A percentile compares a stretch with the other conserved stretches of the same genome.
phyloP scores from a whole-genome alignment of 1,140 invertebrate genomes.

The Drosophila quadrilineata region DNA sequence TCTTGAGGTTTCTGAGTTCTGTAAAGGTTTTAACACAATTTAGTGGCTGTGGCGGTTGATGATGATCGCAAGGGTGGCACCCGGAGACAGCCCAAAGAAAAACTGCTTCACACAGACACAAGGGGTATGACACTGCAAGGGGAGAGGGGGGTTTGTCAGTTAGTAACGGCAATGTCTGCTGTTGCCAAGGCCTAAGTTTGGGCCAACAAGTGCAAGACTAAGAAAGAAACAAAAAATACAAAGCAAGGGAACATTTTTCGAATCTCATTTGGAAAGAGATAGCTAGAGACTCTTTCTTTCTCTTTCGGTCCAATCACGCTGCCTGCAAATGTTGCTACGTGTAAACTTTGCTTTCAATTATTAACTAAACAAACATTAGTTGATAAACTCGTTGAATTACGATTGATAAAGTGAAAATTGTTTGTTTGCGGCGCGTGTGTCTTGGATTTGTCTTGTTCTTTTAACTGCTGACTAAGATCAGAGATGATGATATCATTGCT shows the following conservation, averaged over 20 bases:
- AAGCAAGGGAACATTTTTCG: constrained; percentile 48
- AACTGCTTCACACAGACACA: not conserved
- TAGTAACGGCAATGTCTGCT: constrained; percentile 40
- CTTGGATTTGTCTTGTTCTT: not conserved
- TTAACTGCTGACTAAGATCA: constrained; percentile 23
- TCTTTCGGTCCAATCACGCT: constrained; percentile 8
- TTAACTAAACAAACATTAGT: constrained; percentile 11
- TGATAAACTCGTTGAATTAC: not conserved
- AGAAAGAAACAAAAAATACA: constrained; percentile 34
- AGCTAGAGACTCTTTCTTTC: not conserved
- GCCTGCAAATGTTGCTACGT: not conserved
- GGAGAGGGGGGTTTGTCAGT: constrained; percentile 4
- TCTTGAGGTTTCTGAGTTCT: constrained; percentile 78
- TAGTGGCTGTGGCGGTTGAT: constrained; percentile 53
- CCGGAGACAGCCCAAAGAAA: constrained; percentile 30
- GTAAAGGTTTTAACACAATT: constrained; percentile 78
- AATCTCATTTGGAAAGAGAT: constrained; percentile 49
- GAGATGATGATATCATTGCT: constrained; percentile 21
- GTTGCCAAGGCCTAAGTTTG: constrained; percentile 9
- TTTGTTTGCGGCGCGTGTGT: constrained; percentile 3
- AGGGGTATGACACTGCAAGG: too few relatives aligned
- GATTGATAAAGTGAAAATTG: not conserved
- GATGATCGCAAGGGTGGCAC: constrained; percentile 40
- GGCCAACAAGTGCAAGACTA: constrained; percentile 35
- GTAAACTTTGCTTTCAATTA: constrained; percentile 9